Evolutionary conservation across 2,797 vertebrate genomes (phyloP), one percentile per base, ranked within the genome.

Genomic region (Galaxias olidus): DNA sequence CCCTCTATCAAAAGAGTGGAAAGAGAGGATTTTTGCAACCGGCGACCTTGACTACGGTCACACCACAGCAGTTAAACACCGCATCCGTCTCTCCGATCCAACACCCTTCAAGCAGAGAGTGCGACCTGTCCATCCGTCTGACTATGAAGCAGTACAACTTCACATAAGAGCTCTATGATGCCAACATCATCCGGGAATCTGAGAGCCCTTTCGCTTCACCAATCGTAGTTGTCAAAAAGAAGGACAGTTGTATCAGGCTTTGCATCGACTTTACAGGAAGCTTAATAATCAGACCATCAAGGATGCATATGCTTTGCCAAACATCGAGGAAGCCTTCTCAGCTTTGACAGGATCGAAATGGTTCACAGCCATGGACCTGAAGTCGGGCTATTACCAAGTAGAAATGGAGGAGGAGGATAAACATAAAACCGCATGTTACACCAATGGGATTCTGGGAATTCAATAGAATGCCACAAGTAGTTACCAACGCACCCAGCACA

Each of bases 41-140:
- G 59, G n/a, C 10, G 60, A 67, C 15, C 40, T 74, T 45, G 56
- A 75, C 13, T 75, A 41, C 52, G 60, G 65, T 17, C 73, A 68
- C 12, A 68, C 68, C 0, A 68, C 73, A 20, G 52, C 48, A 52
- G 15, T 68, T 2, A 71, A 61, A 20, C 61, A 71, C 15, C 50
- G 9, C 1, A 64, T 71, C 8, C 14, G 51, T n/a, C 20, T 71
- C 8, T 71, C 59, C 13, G 56, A 67, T 48, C 73, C 64, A 43
- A 60, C 63, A 44, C 59, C 68, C 9, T 68, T 68, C 47, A 75
- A 75, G 41, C 61, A 75, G 41, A 71, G 61, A 14, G 50, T 52
- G 4, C 50, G 65, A 50, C 65, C 56, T 1, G 68, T 75, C 46
- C 51, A 67, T 57, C 64, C 63, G 2, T 63, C 53, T 40, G 68